Conservation (phyloP, 2,113 vertebrate species). For the Microtus pennsylvanicus region DNA sequence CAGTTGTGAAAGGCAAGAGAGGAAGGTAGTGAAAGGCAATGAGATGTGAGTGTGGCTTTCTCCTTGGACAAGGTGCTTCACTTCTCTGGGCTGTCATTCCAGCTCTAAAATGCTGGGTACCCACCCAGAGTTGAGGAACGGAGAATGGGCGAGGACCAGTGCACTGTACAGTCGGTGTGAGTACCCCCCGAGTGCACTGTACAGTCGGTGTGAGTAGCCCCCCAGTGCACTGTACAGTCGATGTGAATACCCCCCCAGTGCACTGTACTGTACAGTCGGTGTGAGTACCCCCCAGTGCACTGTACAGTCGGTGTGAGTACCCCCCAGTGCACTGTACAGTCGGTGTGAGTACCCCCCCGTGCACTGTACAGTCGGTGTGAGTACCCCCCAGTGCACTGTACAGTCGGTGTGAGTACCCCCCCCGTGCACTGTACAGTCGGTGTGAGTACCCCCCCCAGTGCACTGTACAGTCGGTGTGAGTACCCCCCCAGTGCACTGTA, state of each 20-base stretch:
- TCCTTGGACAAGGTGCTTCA: not conserved
- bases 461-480: not conserved
- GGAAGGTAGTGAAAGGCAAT: not conserved
- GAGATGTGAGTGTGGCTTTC: not conserved
- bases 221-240: no score
- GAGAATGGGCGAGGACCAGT: not conserved
- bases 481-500: no score
- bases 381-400: no score
- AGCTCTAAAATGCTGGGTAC: fast-evolving
- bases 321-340: not conserved
- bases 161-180: no score
- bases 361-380: not conserved
- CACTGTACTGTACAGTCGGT: not conserved
- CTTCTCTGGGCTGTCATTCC: not conserved
- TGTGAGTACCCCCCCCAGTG: not conserved
- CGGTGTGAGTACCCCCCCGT: not conserved
- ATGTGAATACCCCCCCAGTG: no score
- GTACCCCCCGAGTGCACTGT: no score
- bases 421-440: not conserved
- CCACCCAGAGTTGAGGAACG: not conserved
- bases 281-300: no score
- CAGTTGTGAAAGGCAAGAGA: fast-evolving
- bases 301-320: no score
- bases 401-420: no score
- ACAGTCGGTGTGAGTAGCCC: no score